Evolutionary conservation across 2,113 vertebrate species (phyloP).

Genomic region (Rynchops niger): DNA sequence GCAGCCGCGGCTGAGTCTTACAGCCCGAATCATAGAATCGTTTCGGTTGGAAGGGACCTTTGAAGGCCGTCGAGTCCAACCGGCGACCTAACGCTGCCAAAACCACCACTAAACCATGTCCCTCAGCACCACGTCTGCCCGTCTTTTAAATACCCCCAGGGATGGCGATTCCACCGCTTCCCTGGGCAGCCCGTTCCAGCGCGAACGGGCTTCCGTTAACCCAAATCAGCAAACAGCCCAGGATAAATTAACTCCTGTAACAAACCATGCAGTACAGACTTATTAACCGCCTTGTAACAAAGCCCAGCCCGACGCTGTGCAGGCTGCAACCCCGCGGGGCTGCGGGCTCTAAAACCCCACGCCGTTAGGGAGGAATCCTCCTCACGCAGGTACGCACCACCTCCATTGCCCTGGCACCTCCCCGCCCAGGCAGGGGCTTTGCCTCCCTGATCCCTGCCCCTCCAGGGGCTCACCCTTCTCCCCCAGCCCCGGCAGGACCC

Average conservation of each 20-base stretch:
- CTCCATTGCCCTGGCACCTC: neutral
- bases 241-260: conserved; percentile 29
- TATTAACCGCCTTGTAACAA: neutral
- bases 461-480: rapidly evolving
- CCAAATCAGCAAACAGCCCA: neutral
- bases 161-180: neutral
- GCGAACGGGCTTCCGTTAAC: no score
- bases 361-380: neutral
- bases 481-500: neutral
- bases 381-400: no score
- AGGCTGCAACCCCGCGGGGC: neutral
- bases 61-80: neutral
- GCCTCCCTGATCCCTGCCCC: neutral
- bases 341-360: neutral
- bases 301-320: neutral
- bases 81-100: neutral
- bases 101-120: neutral
- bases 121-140: neutral
- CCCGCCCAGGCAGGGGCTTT: neutral
- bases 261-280: neutral
- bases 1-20: neutral
- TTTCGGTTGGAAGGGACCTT: neutral
- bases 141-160: neutral
- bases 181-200: no score
- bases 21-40: neutral